phyloP scores from a whole-genome alignment of 2,113 vertebrate genomes.

The Trematocara nigrifrons region DNA sequence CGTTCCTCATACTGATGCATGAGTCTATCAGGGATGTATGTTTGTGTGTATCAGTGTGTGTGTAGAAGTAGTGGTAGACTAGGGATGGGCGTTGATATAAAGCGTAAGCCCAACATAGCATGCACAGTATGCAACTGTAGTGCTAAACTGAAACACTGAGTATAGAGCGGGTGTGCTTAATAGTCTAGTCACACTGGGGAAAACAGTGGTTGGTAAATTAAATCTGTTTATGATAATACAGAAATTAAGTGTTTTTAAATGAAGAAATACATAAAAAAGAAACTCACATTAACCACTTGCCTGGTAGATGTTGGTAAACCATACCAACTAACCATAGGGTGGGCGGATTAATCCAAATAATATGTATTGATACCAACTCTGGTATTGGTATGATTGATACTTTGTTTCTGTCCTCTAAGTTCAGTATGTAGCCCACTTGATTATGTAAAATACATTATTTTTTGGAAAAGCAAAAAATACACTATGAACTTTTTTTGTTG shows the following conservation, averaged over 20 bases:
- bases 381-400: background rate
- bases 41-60: background rate
- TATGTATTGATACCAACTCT: background rate
- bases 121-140: background rate
- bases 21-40: background rate
- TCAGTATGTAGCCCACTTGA: background rate
- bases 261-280: background rate
- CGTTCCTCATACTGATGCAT: constrained; percentile 55
- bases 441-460: background rate
- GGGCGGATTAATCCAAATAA: background rate
- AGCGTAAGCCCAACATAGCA: background rate
- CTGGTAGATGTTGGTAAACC: background rate
- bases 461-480: background rate
- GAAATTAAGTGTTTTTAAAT: background rate
- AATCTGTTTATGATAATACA: background rate
- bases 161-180: background rate
- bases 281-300: background rate
- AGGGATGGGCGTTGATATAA: background rate
- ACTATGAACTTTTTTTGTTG: background rate
- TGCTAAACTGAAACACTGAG: background rate
- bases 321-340: background rate
- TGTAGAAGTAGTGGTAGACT: background rate
- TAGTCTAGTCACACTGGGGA: background rate
- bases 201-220: background rate
- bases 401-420: background rate